Conservation (phyloP, 2,113 vertebrate species). For the Hassar affinis region DNA sequence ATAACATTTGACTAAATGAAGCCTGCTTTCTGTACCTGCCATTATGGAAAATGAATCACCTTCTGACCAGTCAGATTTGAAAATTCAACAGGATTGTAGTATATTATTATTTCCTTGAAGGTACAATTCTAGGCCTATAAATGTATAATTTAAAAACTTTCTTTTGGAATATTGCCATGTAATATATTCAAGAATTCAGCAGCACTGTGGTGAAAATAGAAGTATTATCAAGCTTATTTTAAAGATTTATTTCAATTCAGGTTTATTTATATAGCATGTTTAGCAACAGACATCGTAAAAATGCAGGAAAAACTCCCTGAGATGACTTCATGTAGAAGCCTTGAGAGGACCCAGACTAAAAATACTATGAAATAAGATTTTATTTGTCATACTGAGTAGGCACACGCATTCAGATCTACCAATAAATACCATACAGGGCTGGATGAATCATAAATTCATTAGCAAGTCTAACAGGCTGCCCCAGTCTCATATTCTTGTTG, state of each 20-base stretch:
- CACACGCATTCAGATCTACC: no score
- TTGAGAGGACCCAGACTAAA: no score
- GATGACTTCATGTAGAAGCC: no score
- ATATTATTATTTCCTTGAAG: not conserved
- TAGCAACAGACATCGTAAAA: no score
- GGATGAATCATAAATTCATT: not conserved
- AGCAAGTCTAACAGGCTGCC: not conserved
- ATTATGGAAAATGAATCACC: not conserved
- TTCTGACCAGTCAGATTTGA: not conserved
- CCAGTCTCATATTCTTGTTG: not conserved
- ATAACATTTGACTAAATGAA: not conserved
- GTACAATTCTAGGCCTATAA: not conserved
- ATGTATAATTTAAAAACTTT: not conserved
- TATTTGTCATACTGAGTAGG: no score
- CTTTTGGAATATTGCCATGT: not conserved
- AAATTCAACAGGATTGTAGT: not conserved
- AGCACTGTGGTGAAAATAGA: not conserved
- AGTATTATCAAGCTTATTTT: no score
- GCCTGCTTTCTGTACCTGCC: not conserved
- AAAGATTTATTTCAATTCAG: not conserved
- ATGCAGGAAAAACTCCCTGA: no score
- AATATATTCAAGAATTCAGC: not conserved
- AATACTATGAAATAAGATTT: no score
- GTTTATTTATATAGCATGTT: no score
- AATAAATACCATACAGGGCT: no score